Conservation (phyloP, 1,140 invertebrate species). For the Metaphire vulgaris region DNA sequence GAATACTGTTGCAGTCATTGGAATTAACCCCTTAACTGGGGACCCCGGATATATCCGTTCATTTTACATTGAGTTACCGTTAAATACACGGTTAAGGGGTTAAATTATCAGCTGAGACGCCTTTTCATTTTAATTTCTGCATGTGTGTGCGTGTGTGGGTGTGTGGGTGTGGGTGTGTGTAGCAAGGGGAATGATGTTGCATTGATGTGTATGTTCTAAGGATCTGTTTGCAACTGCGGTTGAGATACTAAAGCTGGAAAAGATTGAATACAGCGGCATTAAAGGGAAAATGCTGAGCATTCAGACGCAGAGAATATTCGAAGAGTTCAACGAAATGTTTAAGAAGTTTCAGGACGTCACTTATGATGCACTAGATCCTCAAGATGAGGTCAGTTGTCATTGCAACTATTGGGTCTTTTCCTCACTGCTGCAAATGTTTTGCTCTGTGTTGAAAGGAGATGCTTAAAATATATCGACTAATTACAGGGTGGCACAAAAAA, state of each 20-base stretch:
- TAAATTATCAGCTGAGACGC: not conserved
- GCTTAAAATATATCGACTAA: not conserved
- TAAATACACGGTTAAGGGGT: not conserved
- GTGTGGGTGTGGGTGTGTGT: too few species aligned
- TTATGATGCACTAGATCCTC: conserved; percentile 77
- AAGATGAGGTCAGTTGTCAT: conserved; percentile 58
- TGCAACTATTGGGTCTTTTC: not conserved
- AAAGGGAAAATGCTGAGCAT: conserved; percentile 70
- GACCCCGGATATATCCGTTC: not conserved
- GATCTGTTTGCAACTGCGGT: conserved; percentile 84
- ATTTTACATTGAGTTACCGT: not conserved
- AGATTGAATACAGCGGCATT: conserved; percentile 87
- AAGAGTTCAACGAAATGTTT: conserved; percentile 82
- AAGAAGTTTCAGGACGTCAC: conserved; percentile 77
- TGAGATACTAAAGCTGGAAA: conserved; percentile 89
- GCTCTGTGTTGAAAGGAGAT: not conserved
- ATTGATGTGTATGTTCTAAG: conserved; percentile 43
- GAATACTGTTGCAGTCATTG: too few species aligned
- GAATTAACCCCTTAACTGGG: too few species aligned
- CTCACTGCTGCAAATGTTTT: not conserved
- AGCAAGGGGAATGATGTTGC: not conserved
- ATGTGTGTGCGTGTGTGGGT: not conserved
- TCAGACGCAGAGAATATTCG: conserved; percentile 64
- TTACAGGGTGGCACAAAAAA: not conserved
- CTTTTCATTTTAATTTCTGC: not conserved